These are phyloP conservation scores for Drosophila anomalata DNA, from an alignment of 2,888 invertebrate species.

Conservation along the genomic window DNA sequence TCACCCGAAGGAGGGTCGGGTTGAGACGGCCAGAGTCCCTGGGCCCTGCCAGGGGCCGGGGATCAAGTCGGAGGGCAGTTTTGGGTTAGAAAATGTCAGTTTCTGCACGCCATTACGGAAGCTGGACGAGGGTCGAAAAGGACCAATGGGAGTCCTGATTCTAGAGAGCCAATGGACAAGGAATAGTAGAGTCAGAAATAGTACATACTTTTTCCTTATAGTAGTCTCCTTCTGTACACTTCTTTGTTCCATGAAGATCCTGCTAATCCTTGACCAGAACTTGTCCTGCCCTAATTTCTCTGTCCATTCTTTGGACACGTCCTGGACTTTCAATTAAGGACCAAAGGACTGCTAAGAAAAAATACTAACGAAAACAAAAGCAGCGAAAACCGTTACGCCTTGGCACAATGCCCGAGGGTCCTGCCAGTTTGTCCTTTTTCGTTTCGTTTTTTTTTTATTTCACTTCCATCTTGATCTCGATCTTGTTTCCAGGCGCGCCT, in stretches of 20 bases:
- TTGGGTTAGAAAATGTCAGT: constrained; percentile 70
- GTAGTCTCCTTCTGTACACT: neutral
- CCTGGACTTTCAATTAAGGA: constrained; percentile 37
- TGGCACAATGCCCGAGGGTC: constrained; percentile 46
- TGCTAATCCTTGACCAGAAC: constrained; percentile 60
- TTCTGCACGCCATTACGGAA: constrained; percentile 33
- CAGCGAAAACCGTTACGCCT: constrained; percentile 48
- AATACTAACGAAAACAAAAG: constrained; percentile 22
- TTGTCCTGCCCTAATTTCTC: constrained; percentile 70
- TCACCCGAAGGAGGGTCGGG: constrained; percentile 20
- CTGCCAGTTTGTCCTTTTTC: constrained; percentile 39
- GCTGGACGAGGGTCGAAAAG: constrained; percentile 19
- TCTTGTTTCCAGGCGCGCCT: constrained; percentile 26
- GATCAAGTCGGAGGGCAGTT: constrained; percentile 49
- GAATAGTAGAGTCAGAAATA: neutral
- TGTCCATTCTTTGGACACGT: constrained; percentile 54
- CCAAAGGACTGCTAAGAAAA: constrained; percentile 21
- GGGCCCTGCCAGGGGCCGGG: constrained; percentile 15
- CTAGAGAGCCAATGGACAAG: neutral
- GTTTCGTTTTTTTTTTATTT: neutral
- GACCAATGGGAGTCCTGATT: constrained; percentile 22
- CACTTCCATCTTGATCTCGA: constrained; percentile 9
- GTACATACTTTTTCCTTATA: too few relatives aligned
- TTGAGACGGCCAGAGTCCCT: too few relatives aligned
- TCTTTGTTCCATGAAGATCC: neutral